A percentile compares a stretch with the other conserved stretches of the same genome.
phyloP scores from a whole-genome alignment of 1,140 invertebrate species.

The Hetaerina americana region DNA sequence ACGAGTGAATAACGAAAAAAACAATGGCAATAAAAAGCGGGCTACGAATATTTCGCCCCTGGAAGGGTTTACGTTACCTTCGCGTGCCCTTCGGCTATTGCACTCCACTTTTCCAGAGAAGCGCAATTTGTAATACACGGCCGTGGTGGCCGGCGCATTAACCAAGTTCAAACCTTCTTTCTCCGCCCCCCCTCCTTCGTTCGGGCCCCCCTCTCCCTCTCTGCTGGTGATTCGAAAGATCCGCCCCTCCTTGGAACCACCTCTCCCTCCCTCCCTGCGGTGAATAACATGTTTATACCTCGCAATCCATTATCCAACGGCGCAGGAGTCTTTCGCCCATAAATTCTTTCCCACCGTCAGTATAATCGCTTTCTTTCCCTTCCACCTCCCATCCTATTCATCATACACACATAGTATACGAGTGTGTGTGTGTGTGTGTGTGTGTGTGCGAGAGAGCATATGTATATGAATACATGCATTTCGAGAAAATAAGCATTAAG shows the following conservation, averaged over 20 bases:
- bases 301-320: not conserved
- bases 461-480: too few species aligned
- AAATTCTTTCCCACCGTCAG: not conserved
- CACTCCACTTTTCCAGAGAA: not conserved
- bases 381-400: not conserved
- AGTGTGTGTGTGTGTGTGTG: too few species aligned
- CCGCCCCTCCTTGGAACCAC: not conserved
- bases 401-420: too few species aligned
- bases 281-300: not conserved
- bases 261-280: not conserved
- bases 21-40: too few species aligned
- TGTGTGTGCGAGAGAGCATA: too few species aligned
- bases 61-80: not conserved
- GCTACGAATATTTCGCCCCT: not conserved
- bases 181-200: not conserved
- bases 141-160: not conserved
- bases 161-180: not conserved
- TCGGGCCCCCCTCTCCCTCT: not conserved
- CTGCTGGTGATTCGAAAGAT: too few species aligned
- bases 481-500: too few species aligned
- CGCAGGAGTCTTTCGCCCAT: not conserved
- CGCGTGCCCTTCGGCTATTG: not conserved
- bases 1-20: not conserved
- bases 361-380: not conserved
- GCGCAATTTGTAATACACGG: not conserved